Base-by-base conservation (phyloP, 2,888 invertebrate genomes). In the Neocrepidodera transversa region DNA sequence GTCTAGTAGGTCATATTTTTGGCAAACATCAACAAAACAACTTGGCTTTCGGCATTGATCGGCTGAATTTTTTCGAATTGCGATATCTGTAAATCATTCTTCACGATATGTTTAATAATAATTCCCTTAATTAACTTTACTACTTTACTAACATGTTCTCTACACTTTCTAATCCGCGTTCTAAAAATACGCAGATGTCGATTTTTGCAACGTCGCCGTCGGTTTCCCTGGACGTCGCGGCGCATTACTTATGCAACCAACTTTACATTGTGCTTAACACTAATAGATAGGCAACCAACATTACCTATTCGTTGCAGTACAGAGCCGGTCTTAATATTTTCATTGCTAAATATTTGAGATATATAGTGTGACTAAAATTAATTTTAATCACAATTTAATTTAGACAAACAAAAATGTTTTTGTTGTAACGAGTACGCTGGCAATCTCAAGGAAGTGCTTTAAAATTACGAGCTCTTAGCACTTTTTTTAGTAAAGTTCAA, bases 141-240 rank as follows among this genome's bases (percentile, higher is more conserved):
- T 53, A 53, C 45, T 45, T 45, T 26, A 45, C 26, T 54, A 54
- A 54, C 45, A 23, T 45, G 54, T 45, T 45, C 32, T 54, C 43
- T 53, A 32, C 13, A 43, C 53, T 53, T 52, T 32, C 43, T 42
- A 42, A 38, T 53, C 52, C 43, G 43, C 32, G 23, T 42, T 54
- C 54, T 54, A 54, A 54, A 54, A 54, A 54, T 54, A 54, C 54
- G 26, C 45, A 35, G 45, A 54, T 26, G 54, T 54, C 45, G 11
- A 45, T 16, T 45, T 45, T 7, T 45, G 36, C 54, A 35, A 10
- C 45, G 26, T 23, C 45, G 36, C 36, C 45, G 54, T 54, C 47
- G 35, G 2, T 28, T 23, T 14, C 14, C 16, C 16, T 35, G 35
- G 45, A 47, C 54, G 45, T 47, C 45, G 32, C 45, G 45, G 43